Percentiles rank a stretch among this genome's conserved stretches.
These are phyloP conservation scores for Aptenodytes forsteri DNA, from an alignment of 2,113 vertebrate species.

Conservation along the genomic window DNA sequence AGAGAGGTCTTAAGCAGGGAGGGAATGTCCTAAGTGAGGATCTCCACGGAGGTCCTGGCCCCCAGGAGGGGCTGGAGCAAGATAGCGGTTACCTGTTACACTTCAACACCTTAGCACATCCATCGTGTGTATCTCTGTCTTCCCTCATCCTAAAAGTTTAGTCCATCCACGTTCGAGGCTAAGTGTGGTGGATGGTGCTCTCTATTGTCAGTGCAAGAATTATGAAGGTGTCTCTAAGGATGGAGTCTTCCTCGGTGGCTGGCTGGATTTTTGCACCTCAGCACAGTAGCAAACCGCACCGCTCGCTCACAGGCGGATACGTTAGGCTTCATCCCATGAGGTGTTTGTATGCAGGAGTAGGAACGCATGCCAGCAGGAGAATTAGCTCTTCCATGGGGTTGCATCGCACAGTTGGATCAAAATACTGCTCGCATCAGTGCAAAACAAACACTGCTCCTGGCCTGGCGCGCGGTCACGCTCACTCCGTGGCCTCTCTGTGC, in stretches of 20 bases:
- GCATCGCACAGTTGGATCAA: neutral
- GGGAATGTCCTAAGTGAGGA: neutral
- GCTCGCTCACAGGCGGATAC: accelerated
- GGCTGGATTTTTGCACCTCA: neutral
- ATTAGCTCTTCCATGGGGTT: neutral
- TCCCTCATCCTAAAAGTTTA: neutral
- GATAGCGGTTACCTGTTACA: accelerated
- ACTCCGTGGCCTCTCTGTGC: neutral
- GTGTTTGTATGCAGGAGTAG: neutral
- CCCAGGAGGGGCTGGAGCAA: neutral
- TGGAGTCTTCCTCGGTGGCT: neutral
- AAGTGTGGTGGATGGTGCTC: accelerated
- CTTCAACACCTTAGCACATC: accelerated
- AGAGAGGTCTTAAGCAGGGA: neutral
- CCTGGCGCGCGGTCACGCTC: neutral
- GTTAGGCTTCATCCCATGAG: accelerated
- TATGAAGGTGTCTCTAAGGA: neutral
- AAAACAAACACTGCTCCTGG: neutral
- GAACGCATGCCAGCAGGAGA: neutral
- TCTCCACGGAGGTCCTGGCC: accelerated
- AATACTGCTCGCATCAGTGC: neutral
- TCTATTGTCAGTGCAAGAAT: neutral
- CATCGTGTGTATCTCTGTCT: accelerated
- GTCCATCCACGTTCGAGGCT: accelerated
- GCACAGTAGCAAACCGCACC: accelerated